A percentile compares a stretch with the other conserved stretches of the same genome.
phyloP scores from a whole-genome alignment of 2,113 vertebrate species.

The Etia nguti region DNA sequence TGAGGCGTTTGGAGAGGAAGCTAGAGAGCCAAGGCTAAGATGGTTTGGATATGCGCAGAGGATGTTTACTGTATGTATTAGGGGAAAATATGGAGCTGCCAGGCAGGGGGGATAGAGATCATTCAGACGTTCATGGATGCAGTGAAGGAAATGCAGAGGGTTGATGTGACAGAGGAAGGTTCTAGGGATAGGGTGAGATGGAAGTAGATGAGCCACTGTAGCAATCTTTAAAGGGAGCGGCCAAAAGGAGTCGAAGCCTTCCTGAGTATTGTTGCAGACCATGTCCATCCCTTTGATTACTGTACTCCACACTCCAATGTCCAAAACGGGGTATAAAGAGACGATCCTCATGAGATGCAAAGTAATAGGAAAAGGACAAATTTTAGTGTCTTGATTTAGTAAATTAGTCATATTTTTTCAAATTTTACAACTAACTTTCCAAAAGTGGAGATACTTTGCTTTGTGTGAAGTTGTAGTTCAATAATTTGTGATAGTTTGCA shows the following conservation, averaged over 20 bases:
- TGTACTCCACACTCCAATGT: neutral
- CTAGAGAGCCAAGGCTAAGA: neutral
- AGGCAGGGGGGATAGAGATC: neutral
- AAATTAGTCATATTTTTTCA: neutral
- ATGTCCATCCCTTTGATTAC: neutral
- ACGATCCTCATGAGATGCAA: neutral
- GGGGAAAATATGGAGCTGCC: neutral
- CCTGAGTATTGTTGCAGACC: neutral
- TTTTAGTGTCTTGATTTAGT: neutral
- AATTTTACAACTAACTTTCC: neutral
- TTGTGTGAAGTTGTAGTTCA: neutral
- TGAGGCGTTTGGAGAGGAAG: neutral
- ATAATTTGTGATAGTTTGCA: neutral
- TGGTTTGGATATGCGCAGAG: neutral
- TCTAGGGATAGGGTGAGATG: neutral
- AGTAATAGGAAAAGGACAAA: neutral
- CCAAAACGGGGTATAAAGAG: neutral
- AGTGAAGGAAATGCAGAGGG: neutral
- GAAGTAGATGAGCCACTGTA: neutral
- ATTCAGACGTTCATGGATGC: neutral
- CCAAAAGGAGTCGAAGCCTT: neutral
- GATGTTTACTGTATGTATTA: neutral
- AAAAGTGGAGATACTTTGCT: neutral
- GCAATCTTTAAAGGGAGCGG: neutral
- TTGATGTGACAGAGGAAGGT: neutral